Evolutionary conservation across 23 tunicate genomes (phyloP).

Genomic region (Botrylloides violaceus): DNA sequence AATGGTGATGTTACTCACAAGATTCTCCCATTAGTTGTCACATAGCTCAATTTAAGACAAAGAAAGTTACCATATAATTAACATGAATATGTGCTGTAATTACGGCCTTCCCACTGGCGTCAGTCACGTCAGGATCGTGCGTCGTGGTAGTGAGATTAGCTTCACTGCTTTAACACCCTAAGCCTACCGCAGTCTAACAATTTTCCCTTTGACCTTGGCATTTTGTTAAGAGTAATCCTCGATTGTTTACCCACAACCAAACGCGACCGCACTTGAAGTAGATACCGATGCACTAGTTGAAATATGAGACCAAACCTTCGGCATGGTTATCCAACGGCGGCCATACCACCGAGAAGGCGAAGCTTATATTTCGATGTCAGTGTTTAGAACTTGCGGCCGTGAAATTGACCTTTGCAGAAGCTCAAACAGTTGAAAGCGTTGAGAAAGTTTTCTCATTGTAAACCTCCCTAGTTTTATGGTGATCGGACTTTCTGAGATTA

Average conservation of each 20-base stretch:
- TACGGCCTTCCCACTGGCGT: no score
- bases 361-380: not conserved
- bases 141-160: no score
- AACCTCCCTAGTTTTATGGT: no score
- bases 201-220: not conserved
- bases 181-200: not conserved
- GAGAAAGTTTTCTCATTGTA: not conserved
- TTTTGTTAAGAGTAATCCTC: not conserved
- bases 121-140: no score
- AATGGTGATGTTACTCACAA: no score
- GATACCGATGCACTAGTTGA: not conserved
- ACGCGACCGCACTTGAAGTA: not conserved
- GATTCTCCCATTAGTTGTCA: no score
- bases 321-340: not conserved
- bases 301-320: not conserved
- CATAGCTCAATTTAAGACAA: no score
- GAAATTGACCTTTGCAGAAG: not conserved
- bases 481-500: no score
- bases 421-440: not conserved
- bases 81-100: no score
- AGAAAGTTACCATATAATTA: no score
- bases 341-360: not conserved
- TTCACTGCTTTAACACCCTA: no score
- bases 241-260: not conserved
- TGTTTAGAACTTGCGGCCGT: not conserved